Base-by-base conservation (phyloP, 2,888 invertebrate genomes). In the Gnatocerus cornutus region DNA sequence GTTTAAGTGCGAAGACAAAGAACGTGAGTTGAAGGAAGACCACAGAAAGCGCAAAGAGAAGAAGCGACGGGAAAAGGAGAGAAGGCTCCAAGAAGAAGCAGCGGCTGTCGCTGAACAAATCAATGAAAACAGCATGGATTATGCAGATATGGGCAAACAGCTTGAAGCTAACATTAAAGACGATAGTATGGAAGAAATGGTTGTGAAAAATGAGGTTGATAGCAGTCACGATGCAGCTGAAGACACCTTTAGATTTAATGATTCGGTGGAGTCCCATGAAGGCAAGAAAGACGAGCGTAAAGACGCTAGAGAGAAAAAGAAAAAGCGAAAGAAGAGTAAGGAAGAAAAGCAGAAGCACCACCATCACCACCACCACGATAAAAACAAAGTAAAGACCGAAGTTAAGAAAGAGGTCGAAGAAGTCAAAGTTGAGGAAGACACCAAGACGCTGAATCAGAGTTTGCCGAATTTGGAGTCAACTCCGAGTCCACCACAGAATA, bases 321-420 rank as follows among this genome's bases (percentile, higher is more conserved):
- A 95, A 85, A 95, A 94, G 83, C 91, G 93, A 77, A 95, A 94
- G 83, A 93, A 92, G 80, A 93, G 90, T 61, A 93, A 91, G 81
- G 94, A 94, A 77, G 94, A 94, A 71, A 89, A 90, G 73, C 90
- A 90, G 73, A 90, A 88, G 78, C 89, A 90, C 78, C 90, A 91
- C 77, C 90, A 92, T 80, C 90, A 90, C 80, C 89, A 89, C 72
- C 89, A 89, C 73, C 89, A 88, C 73, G 88, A 88, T 53, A 88
- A 88, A 77, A 83, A 76, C 71, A 85, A 84, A 75, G 70, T 76
- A 6, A 84, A 84, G 74, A 75, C 79, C 5, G 84, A 83, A 68
- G 74, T 76, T 52, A 83, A 83, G 67, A 81, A 80, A 59, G 81
- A 81, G 64, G 70, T 53, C 37, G 71, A 63, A 37, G 74, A 74